Evolutionary conservation across 2,888 invertebrate species (phyloP), one percentile per base, ranked within the genome.

Genomic region (Melanargia galathea): DNA sequence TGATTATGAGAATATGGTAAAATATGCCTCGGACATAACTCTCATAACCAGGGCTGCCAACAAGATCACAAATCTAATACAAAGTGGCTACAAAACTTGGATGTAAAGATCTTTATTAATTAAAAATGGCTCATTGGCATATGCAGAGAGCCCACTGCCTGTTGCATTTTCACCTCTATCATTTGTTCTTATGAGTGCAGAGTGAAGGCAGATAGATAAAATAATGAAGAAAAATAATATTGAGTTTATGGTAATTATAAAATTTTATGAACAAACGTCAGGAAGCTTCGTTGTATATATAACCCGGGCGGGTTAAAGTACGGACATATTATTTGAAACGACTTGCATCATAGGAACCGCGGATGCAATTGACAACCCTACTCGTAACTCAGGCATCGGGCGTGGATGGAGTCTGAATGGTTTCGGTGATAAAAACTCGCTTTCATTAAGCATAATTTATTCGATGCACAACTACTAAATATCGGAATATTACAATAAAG

Each of bases 401-500:
- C 80, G 81, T 75, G 79, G 82, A 84, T 62, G 70, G 63, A 76
- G 74, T 81, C 81, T 81, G 82, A 84, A 84, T 82, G 85, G 80
- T 76, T 79, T 76, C 77, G 71, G 75, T 70, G 62, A 72, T 72
- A 81, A 80, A 83, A 82, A 79, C 73, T 73, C 67, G 70, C 75
- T 76, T 81, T 79, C 80, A 77, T 80, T 80, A 78, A 71, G 73
- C 68, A 74, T 78, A 82, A 82, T 84, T 83, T 85, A 84, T 87
- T 80, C 71, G 80, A 75, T 76, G 75, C 72, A 72, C 72, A 79
- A 81, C 81, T 81, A 82, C 78, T 84, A 84, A 84, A 84, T 81
- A 84, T 81, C 81, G 84, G 80, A 84, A 79, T 81, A 81, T 81
- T 84, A 86, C 85, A 85, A 84, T 84, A 82, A 84, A 84, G 81